Conservation (phyloP, 1,140 invertebrate genomes). For the Phthorimaea operculella region DNA sequence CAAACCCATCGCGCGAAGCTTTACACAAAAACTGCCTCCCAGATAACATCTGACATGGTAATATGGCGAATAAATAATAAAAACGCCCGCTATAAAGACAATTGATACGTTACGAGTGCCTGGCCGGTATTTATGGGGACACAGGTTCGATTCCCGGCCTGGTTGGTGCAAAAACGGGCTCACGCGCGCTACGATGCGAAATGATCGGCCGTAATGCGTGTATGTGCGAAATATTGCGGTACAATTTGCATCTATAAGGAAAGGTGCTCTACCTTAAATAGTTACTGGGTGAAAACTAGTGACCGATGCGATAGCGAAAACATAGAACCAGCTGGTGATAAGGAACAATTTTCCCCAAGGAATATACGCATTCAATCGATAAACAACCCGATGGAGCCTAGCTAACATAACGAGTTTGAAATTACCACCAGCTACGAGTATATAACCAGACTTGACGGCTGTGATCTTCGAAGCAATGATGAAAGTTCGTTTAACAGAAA, state of each 20-base stretch:
- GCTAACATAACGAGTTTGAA: too few species aligned
- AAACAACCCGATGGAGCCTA: too few species aligned
- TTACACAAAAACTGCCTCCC: neutral
- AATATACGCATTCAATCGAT: too few species aligned
- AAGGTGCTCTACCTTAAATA: conserved; percentile 31
- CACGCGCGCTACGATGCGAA: conserved; percentile 36
- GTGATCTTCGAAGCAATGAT: too few species aligned
- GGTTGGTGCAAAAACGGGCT: conserved; percentile 24
- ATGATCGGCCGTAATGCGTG: conserved; percentile 45
- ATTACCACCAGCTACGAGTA: too few species aligned
- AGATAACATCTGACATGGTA: neutral
- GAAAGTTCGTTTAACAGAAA: too few species aligned
- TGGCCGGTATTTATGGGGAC: conserved; percentile 40
- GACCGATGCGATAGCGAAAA: too few species aligned
- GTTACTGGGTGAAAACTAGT: too few species aligned
- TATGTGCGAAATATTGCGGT: conserved; percentile 38
- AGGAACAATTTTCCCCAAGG: too few species aligned
- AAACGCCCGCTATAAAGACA: conserved; percentile 31
- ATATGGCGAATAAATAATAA: conserved; percentile 33
- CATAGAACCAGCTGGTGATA: too few species aligned
- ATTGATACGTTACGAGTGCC: conserved; percentile 49
- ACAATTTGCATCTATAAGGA: neutral
- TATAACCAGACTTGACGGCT: too few species aligned
- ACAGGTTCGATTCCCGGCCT: conserved; percentile 32
- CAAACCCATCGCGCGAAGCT: too few species aligned